Base-by-base conservation (phyloP, 2,113 vertebrate species). In the Leptobrachium leishanense region DNA sequence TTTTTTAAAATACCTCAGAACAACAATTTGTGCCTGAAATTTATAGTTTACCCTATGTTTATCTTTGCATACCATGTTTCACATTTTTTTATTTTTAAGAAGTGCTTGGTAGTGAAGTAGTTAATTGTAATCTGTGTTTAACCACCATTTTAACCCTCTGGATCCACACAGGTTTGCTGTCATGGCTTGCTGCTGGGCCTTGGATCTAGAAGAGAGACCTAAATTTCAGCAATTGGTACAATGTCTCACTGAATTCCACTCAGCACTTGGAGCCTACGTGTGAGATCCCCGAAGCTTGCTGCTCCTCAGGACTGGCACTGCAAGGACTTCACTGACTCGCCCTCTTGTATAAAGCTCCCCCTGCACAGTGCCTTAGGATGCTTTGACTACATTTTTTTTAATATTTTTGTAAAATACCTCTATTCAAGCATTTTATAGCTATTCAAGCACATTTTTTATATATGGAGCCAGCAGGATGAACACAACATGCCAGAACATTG, bases 171-270 rank as follows among this genome's bases (percentile, higher is more conserved):
- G 97, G 77, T 99, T 99, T 91, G 98, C 98, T 71, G 98, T 99
- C 82, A 99, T 99, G 98, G 97, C 98, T 31, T 99, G 97, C 85
- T 99, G 97, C 82, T 99, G 97, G 98, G 98, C 97, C 55, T 89
- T 99, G 72, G 98, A 98, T 86, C 97, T 95, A 0, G 98, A 99
- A 85, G 98, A 99, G 86, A 92, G 97, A 86, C 98, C 98, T 68
- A 99, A 99, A 87, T 99, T 99, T 82, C 97, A 99, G 91, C 98
- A 99, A 91, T 90, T 99, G 57, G 98, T 99, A 55, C 98, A 99
- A 90, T 99, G 98, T 87, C 95, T 99, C 76, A 99, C 97, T 5
- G 98, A 99, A 88, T 99, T 99, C 31, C 98, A 99, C 0, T 96
- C 98, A 6, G 98, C 98, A 0, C 83, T 99, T 82, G 97, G 96